A percentile compares a stretch with the other conserved stretches of the same genome.
These are phyloP conservation scores for Oxyruncus cristatus DNA, from an alignment of 2,113 vertebrate species.

Conservation along the genomic window DNA sequence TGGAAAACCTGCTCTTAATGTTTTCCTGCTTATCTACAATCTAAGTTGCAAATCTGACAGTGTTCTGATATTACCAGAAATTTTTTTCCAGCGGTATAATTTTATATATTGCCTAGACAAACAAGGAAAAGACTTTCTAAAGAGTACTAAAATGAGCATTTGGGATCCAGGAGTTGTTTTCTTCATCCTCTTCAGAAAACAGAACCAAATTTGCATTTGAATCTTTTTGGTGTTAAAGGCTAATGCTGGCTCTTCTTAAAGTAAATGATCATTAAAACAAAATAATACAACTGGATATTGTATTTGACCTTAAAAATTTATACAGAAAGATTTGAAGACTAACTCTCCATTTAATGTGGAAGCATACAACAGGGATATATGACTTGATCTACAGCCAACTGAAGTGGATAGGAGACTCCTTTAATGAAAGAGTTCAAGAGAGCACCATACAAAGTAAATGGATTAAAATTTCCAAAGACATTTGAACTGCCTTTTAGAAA, in stretches of 20 bases:
- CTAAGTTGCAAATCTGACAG: not conserved
- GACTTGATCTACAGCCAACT: not conserved
- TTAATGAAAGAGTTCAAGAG: slow-evolving; percentile 38
- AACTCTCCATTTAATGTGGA: not conserved
- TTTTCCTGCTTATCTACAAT: not conserved
- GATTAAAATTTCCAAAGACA: slow-evolving; percentile 10
- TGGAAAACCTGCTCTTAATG: not conserved
- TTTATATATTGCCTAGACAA: not conserved
- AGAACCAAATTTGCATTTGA: not conserved
- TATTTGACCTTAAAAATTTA: not conserved
- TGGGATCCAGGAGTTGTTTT: not conserved
- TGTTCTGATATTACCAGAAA: not conserved
- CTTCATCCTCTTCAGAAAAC: not conserved
- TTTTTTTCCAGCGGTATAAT: not conserved
- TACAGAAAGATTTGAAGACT: not conserved
- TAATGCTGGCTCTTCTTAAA: not conserved
- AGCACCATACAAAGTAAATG: not conserved
- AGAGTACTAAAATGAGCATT: not conserved
- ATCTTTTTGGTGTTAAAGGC: not conserved
- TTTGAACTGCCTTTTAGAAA: slow-evolving; percentile 33
- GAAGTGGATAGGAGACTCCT: not conserved
- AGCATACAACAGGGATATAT: not conserved
- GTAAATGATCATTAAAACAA: not conserved
- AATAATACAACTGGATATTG: not conserved
- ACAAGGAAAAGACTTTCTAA: not conserved